A percentile compares a stretch with the other conserved stretches of the same genome.
Evolutionary conservation across 2,113 vertebrate genomes (phyloP).

Genomic region (Coturnix japonica): DNA sequence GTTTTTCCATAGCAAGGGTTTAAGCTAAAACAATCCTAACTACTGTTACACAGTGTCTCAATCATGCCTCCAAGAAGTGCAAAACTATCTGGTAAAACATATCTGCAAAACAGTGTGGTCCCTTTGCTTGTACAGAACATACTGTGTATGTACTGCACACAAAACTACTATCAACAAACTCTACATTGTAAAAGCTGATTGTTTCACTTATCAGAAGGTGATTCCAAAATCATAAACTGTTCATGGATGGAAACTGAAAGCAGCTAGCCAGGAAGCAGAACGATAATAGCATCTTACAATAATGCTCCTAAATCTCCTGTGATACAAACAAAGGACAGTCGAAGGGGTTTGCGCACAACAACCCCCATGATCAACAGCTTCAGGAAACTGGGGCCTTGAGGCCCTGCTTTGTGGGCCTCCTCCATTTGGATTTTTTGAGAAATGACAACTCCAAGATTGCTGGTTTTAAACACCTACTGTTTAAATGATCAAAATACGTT

Average conservation of each 20-base stretch:
- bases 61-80: not conserved
- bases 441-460: not conserved
- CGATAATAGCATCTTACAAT: not conserved
- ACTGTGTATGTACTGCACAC: accelerated
- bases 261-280: not conserved
- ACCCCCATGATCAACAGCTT: not conserved
- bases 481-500: not conserved
- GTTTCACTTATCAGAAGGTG: constrained; percentile 71
- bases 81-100: not conserved
- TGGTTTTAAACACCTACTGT: not conserved
- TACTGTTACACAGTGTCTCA: not conserved
- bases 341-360: not conserved
- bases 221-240: constrained; percentile 67
- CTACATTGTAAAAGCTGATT: not conserved
- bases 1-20: not conserved
- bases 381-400: not conserved
- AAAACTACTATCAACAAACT: not conserved
- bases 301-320: not conserved
- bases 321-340: not conserved
- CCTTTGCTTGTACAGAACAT: not conserved
- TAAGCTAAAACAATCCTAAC: not conserved
- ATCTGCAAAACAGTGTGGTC: not conserved
- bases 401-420: not conserved
- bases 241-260: not conserved
- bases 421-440: not conserved